Evolutionary conservation across 2,888 invertebrate genomes (phyloP), one percentile per base, ranked within the genome.

Genomic region (Taenaris catops): DNA sequence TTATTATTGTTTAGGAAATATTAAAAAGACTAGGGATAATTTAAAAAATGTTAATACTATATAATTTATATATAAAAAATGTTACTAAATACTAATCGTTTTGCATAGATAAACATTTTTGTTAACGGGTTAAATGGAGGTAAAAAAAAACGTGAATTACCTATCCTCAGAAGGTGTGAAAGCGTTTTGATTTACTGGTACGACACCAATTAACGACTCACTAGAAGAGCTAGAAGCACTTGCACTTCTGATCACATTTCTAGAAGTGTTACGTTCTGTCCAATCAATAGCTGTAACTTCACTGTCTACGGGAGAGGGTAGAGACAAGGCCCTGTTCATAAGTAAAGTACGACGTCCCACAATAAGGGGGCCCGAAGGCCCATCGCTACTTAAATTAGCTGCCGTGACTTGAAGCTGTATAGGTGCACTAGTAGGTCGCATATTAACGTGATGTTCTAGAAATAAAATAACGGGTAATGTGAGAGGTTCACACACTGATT

Each of bases 381-480:
- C 74, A 47, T 78, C 80, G 32, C 63, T 69, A 44, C 69, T 81
- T n/a, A 84, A 53, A 61, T 83, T 83, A 1, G 83, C 78, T 9
- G 84, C 79, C 7, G 83, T 80, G 23, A 84, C 76, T 63, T 84
- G 84, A 43, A 84, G 58, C 51, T 84, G 84, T 56, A 86, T 78
- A 1, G 86, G 86, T 5, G 83, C 79, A 50, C 81, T 84, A 0
- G 81, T 81, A 14, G 86, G 86, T 19, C 84, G 60, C 70, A 81
- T 69, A 38, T 84, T 80, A 21, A 81, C 74, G 42, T 83, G 74
- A 49, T 80, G 80, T 42, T 86, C 86, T 43, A 86, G 55, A 51
- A 86, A 86, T 25, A 86, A 58, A 55, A 86, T 83, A 25, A 86
- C 86, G 23, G 86, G 86, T 43, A 86, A 54, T 6, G 86, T 86